Evolutionary conservation across 2,113 vertebrate genomes (phyloP), one percentile per base, ranked within the genome.

Genomic region (Callipepla californica): DNA sequence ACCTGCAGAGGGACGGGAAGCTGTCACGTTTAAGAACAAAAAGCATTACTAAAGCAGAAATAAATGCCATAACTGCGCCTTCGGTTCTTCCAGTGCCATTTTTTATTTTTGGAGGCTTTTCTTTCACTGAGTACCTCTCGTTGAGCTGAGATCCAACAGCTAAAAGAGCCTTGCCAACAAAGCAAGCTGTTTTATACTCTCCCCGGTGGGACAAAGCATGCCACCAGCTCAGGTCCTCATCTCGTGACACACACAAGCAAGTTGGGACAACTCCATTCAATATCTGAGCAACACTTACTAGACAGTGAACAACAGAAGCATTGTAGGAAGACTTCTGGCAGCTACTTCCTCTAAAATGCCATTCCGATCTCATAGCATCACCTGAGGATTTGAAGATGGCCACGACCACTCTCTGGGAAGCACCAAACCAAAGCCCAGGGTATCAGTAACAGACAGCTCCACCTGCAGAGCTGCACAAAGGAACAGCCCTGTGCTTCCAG

Each of bases 1-100:
- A 53, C 53, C 66, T 36, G 13, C 0, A 0, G 28, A 58, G 42
- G 32, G 65, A 48, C 0, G 6, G 32, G 51, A 75, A 38, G 9
- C 59, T 38, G 14, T 62, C 59, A 62, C 2, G 23, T 26, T 38
- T 62, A 36, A 26, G 34, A 62, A 38, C 59, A 62, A 62, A 91
- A 89, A 45, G 38, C 36, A 13, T 3, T 61, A 69, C 25, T 26
- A 38, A 47, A 68, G 21, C 58, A 73, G 6, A 80, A 63, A 20
- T 13, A 65, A 68, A 57, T 74, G 25, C 40, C 55, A 62, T 5
- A 48, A 36, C 2, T 6, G 5, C 6, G 14, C 50, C 8, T 77
- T 50, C 32, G 8, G 20, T 80, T 65, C 25, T 32, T 81, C 26
- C 20, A 57, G 1, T 0, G 7, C 6, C 15, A 51, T 11, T 69